These are phyloP conservation scores for Piaya cayana DNA, from an alignment of 2,113 vertebrate genomes.

Conservation along the genomic window DNA sequence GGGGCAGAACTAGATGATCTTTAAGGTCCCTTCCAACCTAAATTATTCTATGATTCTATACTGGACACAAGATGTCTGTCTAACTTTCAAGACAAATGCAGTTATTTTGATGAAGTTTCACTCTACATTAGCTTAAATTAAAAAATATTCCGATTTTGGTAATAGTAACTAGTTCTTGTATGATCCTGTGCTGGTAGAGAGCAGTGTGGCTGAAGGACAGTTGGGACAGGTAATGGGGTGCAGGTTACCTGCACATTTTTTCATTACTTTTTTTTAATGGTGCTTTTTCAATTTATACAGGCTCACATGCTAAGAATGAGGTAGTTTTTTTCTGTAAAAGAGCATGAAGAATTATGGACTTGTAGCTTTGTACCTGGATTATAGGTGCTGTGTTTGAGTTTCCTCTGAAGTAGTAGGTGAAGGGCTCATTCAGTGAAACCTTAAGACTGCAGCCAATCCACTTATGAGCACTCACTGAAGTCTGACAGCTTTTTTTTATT, in stretches of 20 bases:
- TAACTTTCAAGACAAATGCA: no score
- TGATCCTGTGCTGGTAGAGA: not conserved
- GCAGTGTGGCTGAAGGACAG: accelerated
- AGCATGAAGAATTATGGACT: accelerated
- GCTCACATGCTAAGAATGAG: not conserved
- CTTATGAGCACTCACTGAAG: not conserved
- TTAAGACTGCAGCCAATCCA: not conserved
- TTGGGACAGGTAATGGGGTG: not conserved
- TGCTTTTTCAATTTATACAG: not conserved
- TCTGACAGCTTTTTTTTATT: not conserved
- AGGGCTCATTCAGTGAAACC: not conserved
- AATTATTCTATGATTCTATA: no score
- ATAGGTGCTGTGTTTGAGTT: not conserved
- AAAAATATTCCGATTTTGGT: no score
- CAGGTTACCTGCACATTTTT: not conserved
- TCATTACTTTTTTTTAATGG: no score
- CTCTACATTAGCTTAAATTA: no score
- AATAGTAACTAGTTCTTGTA: no score
- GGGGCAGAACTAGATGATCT: no score
- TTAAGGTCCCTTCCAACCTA: no score
- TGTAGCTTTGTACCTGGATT: not conserved
- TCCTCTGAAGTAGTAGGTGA: not conserved
- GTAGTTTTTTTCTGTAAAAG: not conserved
- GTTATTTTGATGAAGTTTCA: no score
- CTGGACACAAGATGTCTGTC: no score